phyloP scores from a whole-genome alignment of 2,797 vertebrate genomes.

The Neopelma chrysocephalum region DNA sequence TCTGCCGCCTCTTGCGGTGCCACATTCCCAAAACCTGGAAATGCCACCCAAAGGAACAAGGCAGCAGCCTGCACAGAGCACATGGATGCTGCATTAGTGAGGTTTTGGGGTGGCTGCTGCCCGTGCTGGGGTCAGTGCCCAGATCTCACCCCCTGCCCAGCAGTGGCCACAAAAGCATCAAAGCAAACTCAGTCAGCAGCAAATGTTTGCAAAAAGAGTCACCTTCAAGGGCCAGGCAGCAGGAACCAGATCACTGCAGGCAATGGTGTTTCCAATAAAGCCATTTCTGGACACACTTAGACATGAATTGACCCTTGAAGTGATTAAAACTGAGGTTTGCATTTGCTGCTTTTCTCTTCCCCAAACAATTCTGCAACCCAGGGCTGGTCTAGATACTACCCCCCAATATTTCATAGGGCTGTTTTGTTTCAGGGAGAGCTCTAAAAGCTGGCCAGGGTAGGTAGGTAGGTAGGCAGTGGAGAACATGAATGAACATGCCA shows the following conservation, averaged over 20 bases:
- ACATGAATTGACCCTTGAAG: not conserved
- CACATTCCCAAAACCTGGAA: not conserved
- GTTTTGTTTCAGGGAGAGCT: conserved; percentile 46
- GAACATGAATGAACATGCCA: conserved; percentile 63
- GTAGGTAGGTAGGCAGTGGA: conserved; percentile 6
- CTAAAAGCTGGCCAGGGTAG: conserved; percentile 43
- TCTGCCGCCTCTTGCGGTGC: accelerated
- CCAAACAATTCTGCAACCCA: not conserved
- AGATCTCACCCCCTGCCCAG: not conserved
- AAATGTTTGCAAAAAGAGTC: not conserved
- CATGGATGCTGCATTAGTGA: not conserved
- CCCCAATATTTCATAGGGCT: conserved; percentile 13
- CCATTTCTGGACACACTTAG: not conserved
- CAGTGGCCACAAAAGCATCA: not conserved
- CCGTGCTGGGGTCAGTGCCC: accelerated
- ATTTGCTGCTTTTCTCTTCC: not conserved
- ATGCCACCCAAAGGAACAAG: not conserved
- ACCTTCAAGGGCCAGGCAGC: not conserved
- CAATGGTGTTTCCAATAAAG: not conserved
- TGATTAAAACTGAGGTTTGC: not conserved
- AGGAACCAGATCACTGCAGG: not conserved
- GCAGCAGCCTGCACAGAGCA: not conserved
- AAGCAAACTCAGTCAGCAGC: not conserved
- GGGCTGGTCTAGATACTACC: not conserved
- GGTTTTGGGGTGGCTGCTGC: not conserved